Evolutionary conservation across 2,797 vertebrate genomes (phyloP).

Genomic region (Erithacus rubecula): DNA sequence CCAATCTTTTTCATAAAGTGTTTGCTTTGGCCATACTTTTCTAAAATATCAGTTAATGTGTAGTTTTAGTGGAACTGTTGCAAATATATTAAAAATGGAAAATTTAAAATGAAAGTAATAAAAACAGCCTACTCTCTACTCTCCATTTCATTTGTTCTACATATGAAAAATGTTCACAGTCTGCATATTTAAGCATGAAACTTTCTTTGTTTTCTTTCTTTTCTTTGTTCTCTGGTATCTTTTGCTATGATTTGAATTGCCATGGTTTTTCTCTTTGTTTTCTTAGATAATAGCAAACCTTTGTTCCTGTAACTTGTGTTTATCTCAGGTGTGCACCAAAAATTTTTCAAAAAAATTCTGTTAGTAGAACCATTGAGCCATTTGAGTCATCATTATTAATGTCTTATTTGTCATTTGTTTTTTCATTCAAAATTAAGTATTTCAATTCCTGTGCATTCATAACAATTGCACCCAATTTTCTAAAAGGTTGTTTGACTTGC

Average conservation of each 20-base stretch:
- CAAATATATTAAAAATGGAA: background rate
- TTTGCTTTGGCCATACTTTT: background rate
- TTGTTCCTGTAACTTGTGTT: background rate
- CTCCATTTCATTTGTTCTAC: background rate
- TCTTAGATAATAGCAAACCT: background rate
- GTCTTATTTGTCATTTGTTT: background rate
- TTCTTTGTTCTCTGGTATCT: background rate
- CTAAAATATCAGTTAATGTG: background rate
- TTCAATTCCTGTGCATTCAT: background rate
- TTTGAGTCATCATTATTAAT: background rate
- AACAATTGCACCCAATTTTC: background rate
- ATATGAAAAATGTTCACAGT: background rate
- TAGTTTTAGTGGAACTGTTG: background rate
- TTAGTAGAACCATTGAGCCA: background rate
- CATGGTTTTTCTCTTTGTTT: background rate
- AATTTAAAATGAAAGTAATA: background rate
- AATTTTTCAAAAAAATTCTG: accelerated
- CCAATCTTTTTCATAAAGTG: background rate
- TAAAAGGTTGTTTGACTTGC: background rate
- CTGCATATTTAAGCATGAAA: background rate
- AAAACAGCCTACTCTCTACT: background rate
- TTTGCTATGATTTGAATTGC: background rate
- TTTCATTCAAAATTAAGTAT: background rate
- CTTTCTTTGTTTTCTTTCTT: background rate
- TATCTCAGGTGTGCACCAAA: background rate